These are phyloP conservation scores for Troilus luridus DNA, from an alignment of 2,888 invertebrate species.

Conservation along the genomic window DNA sequence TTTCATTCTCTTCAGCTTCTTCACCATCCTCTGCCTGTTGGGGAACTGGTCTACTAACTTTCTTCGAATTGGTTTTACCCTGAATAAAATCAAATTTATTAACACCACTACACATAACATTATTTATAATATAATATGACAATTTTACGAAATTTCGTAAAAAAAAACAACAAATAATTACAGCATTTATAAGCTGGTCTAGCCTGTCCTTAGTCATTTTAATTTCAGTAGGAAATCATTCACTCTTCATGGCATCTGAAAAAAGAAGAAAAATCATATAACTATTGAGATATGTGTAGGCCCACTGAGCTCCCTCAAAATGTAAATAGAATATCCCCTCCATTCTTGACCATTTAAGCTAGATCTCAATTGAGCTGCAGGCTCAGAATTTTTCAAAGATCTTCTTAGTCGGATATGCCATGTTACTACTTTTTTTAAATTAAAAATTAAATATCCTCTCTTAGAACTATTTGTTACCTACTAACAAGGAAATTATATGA, in stretches of 20 bases:
- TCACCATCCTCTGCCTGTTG: slow-evolving; percentile 42
- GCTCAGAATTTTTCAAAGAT: not conserved
- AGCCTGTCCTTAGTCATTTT: slow-evolving; percentile 52
- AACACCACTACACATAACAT: not conserved
- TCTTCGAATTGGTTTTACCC: slow-evolving; percentile 16
- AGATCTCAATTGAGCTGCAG: slow-evolving; percentile 50
- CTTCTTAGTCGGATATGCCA: not conserved
- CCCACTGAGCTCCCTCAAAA: slow-evolving; percentile 3
- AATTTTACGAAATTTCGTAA: too few relatives aligned
- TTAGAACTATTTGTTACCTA: not conserved
- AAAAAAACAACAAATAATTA: slow-evolving; percentile 7
- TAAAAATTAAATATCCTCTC: not conserved
- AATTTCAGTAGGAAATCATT: not conserved
- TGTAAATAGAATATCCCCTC: slow-evolving; percentile 55
- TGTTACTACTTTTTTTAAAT: not conserved
- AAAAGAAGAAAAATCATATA: not conserved
- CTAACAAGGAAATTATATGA: not conserved
- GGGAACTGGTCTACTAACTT: not conserved
- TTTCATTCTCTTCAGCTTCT: slow-evolving; percentile 51
- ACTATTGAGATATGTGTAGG: not conserved
- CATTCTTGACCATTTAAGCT: slow-evolving; percentile 55
- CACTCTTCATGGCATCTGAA: not conserved
- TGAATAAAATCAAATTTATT: slow-evolving; percentile 16
- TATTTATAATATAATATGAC: not conserved
- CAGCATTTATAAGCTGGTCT: slow-evolving; percentile 44